Evolutionary conservation across 1,140 invertebrate genomes (phyloP).

Genomic region (Lepidurus arcticus): DNA sequence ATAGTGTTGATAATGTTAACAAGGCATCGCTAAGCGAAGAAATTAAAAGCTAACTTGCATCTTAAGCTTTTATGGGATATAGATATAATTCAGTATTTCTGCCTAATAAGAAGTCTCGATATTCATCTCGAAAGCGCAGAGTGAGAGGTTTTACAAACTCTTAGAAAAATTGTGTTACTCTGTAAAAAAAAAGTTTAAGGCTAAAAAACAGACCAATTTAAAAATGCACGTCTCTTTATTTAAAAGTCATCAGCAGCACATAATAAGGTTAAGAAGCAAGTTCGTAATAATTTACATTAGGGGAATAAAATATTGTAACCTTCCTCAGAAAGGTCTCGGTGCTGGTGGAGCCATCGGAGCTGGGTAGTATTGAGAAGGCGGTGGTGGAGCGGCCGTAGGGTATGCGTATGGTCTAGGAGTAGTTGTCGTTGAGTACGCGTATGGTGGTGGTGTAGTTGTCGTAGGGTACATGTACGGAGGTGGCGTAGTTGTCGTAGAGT

Average conservation of each 20-base stretch:
- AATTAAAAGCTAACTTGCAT: too few relatives aligned
- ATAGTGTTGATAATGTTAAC: too few relatives aligned
- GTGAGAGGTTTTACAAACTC: too few relatives aligned
- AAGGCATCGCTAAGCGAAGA: too few relatives aligned
- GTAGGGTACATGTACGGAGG: not conserved
- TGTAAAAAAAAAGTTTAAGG: not conserved
- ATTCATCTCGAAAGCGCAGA: too few relatives aligned
- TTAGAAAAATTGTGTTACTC: too few relatives aligned
- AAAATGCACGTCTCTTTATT: not conserved
- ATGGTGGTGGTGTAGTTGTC: not conserved
- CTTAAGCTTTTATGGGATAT: too few relatives aligned
- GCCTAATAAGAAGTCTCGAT: too few relatives aligned
- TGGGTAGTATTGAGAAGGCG: not conserved
- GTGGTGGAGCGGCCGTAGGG: not conserved
- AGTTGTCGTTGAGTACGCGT: not conserved
- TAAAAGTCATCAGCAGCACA: not conserved
- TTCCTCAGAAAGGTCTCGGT: conserved; percentile 2
- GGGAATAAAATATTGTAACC: conserved; percentile 6
- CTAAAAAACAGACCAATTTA: not conserved
- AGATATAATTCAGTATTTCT: too few relatives aligned
- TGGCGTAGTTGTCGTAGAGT: not conserved
- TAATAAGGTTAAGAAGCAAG: not conserved
- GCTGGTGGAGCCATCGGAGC: not conserved
- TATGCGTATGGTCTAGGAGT: not conserved
- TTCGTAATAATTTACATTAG: not conserved